These are phyloP conservation scores for Agriotes lineatus DNA, from an alignment of 2,888 invertebrate species.

Conservation along the genomic window DNA sequence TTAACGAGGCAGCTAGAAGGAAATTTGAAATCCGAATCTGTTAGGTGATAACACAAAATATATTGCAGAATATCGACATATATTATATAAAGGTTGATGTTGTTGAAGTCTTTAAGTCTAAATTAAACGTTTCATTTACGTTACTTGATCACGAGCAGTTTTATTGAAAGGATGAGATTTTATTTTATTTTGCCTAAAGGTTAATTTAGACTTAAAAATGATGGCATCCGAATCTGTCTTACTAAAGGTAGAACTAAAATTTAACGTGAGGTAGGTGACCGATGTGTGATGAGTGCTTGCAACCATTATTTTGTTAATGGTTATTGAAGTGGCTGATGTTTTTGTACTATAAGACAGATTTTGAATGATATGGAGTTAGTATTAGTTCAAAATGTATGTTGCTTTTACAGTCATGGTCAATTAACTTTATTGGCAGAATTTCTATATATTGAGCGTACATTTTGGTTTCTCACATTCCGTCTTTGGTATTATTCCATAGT, in stretches of 20 bases:
- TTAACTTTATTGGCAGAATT: slow-evolving; percentile 13
- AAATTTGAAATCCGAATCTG: slow-evolving; percentile 40
- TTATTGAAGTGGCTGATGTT: slow-evolving; percentile 8
- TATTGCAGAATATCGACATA: slow-evolving; percentile 37
- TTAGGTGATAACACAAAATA: slow-evolving; percentile 35
- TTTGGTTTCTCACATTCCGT: slow-evolving; percentile 33
- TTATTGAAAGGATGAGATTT: slow-evolving; percentile 27
- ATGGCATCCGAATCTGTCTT: slow-evolving; percentile 35
- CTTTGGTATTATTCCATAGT: slow-evolving; percentile 28
- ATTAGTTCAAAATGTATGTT: slow-evolving; percentile 22
- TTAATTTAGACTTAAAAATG: slow-evolving; percentile 41
- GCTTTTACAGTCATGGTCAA: slow-evolving; percentile 15
- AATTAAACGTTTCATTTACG: slow-evolving; percentile 38
- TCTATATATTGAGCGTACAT: background rate
- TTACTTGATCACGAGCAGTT: slow-evolving; percentile 31
- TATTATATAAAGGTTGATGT: slow-evolving; percentile 29
- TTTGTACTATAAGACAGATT: slow-evolving; percentile 32
- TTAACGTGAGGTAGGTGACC: background rate
- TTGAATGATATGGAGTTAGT: slow-evolving; percentile 28
- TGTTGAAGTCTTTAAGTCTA: slow-evolving; percentile 39
- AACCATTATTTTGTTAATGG: background rate
- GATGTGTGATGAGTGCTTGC: background rate
- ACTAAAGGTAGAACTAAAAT: background rate
- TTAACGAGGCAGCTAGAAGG: slow-evolving; percentile 39
- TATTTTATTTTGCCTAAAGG: slow-evolving; percentile 32